A percentile compares a stretch with the other conserved stretches of the same genome.
These are phyloP conservation scores for Protosalanx chinensis DNA, from an alignment of 2,797 vertebrate genomes.

Conservation along the genomic window DNA sequence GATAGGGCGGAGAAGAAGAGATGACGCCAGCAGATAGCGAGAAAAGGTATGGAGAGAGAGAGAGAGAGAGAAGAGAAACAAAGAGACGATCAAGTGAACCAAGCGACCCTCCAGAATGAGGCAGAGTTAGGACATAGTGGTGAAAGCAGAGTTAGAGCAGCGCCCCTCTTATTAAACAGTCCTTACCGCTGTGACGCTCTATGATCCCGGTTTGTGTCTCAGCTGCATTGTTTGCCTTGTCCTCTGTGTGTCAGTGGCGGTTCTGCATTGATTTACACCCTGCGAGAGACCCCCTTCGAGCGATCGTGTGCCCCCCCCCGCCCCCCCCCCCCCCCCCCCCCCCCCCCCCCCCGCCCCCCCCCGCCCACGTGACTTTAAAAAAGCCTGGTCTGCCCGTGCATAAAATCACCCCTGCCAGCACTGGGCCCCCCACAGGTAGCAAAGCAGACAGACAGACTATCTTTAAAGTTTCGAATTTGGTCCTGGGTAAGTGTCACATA, in stretches of 20 bases:
- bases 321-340: too few species aligned
- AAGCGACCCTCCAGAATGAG: not conserved
- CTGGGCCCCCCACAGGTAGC: too few species aligned
- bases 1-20: not conserved
- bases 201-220: not conserved
- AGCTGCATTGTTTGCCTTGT: not conserved
- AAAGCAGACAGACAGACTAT: too few species aligned
- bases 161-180: not conserved
- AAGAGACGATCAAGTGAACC: not conserved
- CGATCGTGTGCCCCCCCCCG: too few species aligned
- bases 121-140: not conserved
- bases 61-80: constrained; percentile 3
- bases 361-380: too few species aligned
- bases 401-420: too few species aligned
- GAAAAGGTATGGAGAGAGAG: not conserved
- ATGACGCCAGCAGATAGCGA: not conserved
- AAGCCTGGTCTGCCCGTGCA: too few species aligned
- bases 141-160: not conserved
- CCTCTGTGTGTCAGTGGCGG: not conserved
- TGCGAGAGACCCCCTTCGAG: too few species aligned
- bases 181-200: not conserved
- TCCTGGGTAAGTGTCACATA: too few species aligned
- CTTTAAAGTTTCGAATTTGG: too few species aligned
- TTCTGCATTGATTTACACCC: too few species aligned
- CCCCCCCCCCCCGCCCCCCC: too few species aligned